Evolutionary conservation across 2,113 vertebrate genomes (phyloP).

Genomic region (Brienomyrus longianalis): DNA sequence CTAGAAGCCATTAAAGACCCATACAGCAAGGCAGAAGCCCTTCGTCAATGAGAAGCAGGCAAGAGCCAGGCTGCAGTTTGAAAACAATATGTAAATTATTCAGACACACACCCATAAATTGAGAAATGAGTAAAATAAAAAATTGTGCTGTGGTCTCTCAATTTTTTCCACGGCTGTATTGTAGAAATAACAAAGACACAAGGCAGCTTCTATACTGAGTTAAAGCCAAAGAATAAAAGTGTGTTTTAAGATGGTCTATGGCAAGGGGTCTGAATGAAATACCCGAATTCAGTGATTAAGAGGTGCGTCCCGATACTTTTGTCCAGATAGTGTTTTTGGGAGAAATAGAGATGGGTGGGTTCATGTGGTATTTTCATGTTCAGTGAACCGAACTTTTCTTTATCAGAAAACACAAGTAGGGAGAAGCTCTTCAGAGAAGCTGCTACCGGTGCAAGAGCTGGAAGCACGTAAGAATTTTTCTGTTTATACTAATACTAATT

Average conservation of each 20-base stretch:
- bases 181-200: no score
- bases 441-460: conserved; percentile 75
- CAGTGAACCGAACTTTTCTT: neutral
- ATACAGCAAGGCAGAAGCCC: no score
- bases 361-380: neutral
- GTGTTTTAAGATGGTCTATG: neutral
- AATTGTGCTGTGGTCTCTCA: no score
- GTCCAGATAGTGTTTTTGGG: neutral
- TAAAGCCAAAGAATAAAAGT: no score
- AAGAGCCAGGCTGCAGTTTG: no score
- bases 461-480: conserved; percentile 79
- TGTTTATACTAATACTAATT: neutral
- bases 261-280: neutral
- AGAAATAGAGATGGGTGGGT: neutral
- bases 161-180: no score
- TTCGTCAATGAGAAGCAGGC: no score
- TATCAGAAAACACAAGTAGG: conserved; percentile 75
- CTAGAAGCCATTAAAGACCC: no score
- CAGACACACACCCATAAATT: no score
- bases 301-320: neutral
- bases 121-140: no score
- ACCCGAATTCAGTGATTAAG: neutral
- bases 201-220: no score
- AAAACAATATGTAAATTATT: no score
- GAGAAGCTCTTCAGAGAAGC: conserved; percentile 70